Evolutionary conservation across 2,888 invertebrate species (phyloP).

Genomic region (Linnaemya vulpina): DNA sequence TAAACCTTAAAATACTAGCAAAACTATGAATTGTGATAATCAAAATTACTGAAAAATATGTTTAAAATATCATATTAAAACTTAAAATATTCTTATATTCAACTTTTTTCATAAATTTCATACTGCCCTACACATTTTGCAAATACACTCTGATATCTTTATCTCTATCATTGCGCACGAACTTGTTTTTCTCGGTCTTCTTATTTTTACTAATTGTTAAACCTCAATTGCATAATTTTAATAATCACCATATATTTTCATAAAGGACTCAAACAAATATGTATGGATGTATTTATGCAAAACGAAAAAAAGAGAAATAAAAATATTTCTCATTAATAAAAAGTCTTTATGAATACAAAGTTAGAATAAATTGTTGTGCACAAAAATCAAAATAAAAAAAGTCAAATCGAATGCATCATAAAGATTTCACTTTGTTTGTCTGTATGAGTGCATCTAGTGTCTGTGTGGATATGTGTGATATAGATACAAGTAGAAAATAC

Average conservation of each 20-base stretch:
- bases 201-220: conserved; percentile 31
- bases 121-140: no score
- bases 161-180: neutral
- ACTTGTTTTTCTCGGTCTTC: neutral
- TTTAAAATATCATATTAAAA: no score
- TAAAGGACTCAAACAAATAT: conserved; percentile 18
- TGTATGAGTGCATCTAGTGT: neutral
- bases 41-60: no score
- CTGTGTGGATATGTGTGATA: conserved; percentile 13
- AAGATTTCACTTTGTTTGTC: conserved; percentile 49
- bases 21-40: no score
- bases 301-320: conserved; percentile 29
- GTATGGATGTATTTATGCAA: neutral
- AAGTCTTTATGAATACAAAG: conserved; percentile 53
- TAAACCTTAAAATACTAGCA: no score
- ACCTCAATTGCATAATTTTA: conserved; percentile 55
- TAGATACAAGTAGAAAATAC: conserved; percentile 41
- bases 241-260: conserved; percentile 46
- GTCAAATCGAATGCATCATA: conserved; percentile 63
- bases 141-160: neutral
- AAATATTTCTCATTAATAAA: conserved; percentile 63
- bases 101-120: no score
- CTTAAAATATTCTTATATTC: no score
- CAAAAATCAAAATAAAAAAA: conserved; percentile 25
- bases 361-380: conserved; percentile 37